Evolutionary conservation across 2,113 vertebrate species (phyloP).

Genomic region (Cephalopholis sonnerati): DNA sequence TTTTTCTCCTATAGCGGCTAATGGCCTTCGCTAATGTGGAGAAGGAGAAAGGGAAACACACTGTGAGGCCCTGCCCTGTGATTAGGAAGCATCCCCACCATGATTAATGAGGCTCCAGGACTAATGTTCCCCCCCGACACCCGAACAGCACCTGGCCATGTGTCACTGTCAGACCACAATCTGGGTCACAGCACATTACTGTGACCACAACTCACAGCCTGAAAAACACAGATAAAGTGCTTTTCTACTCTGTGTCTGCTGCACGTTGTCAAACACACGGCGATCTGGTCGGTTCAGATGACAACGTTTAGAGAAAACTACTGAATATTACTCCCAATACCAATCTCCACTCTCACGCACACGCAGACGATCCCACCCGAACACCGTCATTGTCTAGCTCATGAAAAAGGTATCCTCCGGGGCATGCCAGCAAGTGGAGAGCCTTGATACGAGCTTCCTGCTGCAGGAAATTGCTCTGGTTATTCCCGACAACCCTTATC

Average conservation of each 20-base stretch:
- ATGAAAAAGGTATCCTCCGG: slow-evolving; percentile 26
- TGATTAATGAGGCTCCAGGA: slow-evolving; percentile 74
- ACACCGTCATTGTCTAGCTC: slow-evolving; percentile 4
- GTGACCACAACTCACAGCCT: slow-evolving; percentile 35
- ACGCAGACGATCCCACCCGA: background rate
- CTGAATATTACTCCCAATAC: background rate
- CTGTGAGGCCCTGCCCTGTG: slow-evolving; percentile 55
- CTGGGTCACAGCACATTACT: slow-evolving; percentile 59
- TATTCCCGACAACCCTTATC: slow-evolving; percentile 34
- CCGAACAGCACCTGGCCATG: slow-evolving; percentile 65
- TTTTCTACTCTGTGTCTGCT: background rate
- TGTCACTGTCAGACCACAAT: slow-evolving; percentile 74
- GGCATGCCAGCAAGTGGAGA: slow-evolving; percentile 27
- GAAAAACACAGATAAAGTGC: slow-evolving; percentile 36
- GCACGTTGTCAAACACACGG: background rate
- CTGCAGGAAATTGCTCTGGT: slow-evolving; percentile 52
- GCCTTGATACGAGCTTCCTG: slow-evolving; percentile 44
- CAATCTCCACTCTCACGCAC: background rate
- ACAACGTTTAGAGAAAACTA: slow-evolving; percentile 5
- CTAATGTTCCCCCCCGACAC: slow-evolving; percentile 61
- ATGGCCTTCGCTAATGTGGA: slow-evolving; percentile 19
- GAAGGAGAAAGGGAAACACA: slow-evolving; percentile 35
- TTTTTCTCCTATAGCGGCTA: background rate
- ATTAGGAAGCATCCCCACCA: slow-evolving; percentile 61
- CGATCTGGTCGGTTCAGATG: background rate